Evolutionary conservation across 2,888 invertebrate genomes (phyloP).

Genomic region (Julus scandinavius): DNA sequence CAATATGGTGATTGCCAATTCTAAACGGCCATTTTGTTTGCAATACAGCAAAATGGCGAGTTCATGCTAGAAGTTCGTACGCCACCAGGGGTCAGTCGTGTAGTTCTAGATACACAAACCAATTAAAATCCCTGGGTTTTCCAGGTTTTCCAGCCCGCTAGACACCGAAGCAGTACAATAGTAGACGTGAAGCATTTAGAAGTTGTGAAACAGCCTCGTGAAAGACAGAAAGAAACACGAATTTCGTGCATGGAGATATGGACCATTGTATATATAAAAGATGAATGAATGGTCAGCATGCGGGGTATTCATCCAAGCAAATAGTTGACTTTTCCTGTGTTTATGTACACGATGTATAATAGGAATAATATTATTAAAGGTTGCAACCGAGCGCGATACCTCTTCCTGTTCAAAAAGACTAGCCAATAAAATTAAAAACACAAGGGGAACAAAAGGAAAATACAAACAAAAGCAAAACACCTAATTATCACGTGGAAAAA

Average conservation of each 20-base stretch:
- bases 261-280: slow-evolving; percentile 25
- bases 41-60: too few relatives aligned
- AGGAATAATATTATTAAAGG: slow-evolving; percentile 45
- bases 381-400: slow-evolving; percentile 35
- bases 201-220: neutral
- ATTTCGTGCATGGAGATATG: slow-evolving; percentile 28
- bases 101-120: neutral
- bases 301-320: slow-evolving; percentile 40
- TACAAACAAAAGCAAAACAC: slow-evolving; percentile 45
- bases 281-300: slow-evolving; percentile 46
- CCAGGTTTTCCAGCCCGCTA: neutral
- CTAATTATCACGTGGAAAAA: slow-evolving; percentile 34
- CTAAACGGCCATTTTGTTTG: too few relatives aligned
- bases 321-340: slow-evolving; percentile 39
- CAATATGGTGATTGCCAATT: too few relatives aligned
- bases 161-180: too few relatives aligned
- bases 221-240: neutral
- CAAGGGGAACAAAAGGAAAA: slow-evolving; percentile 6
- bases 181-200: neutral
- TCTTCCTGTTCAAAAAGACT: slow-evolving; percentile 42
- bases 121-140: neutral
- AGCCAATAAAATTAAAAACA: slow-evolving; percentile 38
- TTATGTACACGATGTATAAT: slow-evolving; percentile 26
- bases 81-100: neutral
- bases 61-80: too few relatives aligned